A percentile compares a stretch with the other conserved stretches of the same genome.
phyloP scores from a whole-genome alignment of 2,888 invertebrate species.

The Aleiodes testaceus region DNA sequence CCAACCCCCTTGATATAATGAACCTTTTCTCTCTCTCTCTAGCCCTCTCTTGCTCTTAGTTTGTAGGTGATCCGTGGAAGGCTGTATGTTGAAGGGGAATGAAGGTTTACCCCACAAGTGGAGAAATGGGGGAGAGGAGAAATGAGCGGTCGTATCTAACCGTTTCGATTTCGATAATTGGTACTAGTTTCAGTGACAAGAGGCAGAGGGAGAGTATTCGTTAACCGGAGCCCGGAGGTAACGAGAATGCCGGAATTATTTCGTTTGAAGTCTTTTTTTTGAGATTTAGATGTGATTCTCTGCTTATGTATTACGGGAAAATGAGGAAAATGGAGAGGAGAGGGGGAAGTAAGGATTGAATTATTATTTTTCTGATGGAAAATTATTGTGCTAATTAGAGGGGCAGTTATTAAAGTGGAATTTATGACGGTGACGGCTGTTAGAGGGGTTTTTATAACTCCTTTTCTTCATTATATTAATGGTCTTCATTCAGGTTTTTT shows the following conservation, averaged over 20 bases:
- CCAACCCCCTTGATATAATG: constrained; percentile 54
- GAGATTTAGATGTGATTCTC: constrained; percentile 21
- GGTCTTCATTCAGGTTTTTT: not conserved
- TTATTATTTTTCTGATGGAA: constrained; percentile 69
- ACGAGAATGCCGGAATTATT: constrained; percentile 71
- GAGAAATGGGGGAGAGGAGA: not conserved
- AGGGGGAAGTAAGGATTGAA: constrained; percentile 51
- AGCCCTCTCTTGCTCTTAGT: constrained; percentile 8
- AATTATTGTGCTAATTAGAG: constrained; percentile 71
- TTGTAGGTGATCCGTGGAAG: constrained; percentile 30
- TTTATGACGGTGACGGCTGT: constrained; percentile 53
- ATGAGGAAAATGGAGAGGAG: constrained; percentile 1
- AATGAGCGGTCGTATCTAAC: constrained; percentile 40
- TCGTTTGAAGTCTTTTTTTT: constrained; percentile 67
- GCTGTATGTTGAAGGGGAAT: constrained; percentile 8
- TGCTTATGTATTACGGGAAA: constrained; percentile 5
- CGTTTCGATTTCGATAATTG: constrained; percentile 71
- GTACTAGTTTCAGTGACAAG: constrained; percentile 62
- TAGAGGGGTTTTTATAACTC: constrained; percentile 1
- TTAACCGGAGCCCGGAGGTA: constrained; percentile 50
- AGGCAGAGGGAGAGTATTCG: constrained; percentile 54
- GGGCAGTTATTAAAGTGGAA: constrained; percentile 59
- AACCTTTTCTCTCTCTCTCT: constrained; percentile 36
- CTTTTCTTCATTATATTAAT: not conserved
- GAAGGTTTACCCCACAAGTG: constrained; percentile 9